Conservation (phyloP, 1,140 invertebrate genomes). For the Drosophila pruinosa region DNA sequence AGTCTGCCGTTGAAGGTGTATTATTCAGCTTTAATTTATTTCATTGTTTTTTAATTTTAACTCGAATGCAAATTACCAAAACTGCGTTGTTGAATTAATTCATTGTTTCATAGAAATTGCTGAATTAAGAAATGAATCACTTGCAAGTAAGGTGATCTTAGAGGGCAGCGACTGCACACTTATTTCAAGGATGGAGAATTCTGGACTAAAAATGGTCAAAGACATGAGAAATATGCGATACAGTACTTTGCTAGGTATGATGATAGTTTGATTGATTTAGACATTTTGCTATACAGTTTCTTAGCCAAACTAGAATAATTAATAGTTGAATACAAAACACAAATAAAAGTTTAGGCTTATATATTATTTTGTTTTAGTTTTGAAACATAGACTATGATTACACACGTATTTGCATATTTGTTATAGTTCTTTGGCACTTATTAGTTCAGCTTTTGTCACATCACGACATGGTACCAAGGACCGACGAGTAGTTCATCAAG, state of each 20-base stretch:
- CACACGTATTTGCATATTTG: background rate
- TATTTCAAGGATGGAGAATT: background rate
- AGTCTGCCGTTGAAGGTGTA: background rate
- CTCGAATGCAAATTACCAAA: background rate
- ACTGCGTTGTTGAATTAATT: conserved; percentile 1
- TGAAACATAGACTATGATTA: background rate
- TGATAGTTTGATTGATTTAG: background rate
- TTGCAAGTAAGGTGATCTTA: background rate
- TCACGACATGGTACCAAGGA: conserved; percentile 20
- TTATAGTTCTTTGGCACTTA: background rate
- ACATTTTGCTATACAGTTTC: background rate
- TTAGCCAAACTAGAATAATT: background rate
- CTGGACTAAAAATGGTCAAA: background rate
- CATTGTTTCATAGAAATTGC: background rate
- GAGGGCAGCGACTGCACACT: too few species aligned
- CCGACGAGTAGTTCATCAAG: conserved; percentile 41
- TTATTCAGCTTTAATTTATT: background rate
- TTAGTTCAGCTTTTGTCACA: conserved; percentile 8
- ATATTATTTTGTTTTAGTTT: background rate
- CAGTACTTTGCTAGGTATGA: background rate
- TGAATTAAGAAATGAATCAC: background rate
- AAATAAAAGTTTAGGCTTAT: background rate
- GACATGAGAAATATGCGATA: background rate
- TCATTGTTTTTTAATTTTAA: conserved; percentile 1
- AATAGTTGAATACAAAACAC: background rate